Evolutionary conservation across 2,888 invertebrate species (phyloP), one percentile per base, ranked within the genome.

Genomic region (Halictus quadricinctus): DNA sequence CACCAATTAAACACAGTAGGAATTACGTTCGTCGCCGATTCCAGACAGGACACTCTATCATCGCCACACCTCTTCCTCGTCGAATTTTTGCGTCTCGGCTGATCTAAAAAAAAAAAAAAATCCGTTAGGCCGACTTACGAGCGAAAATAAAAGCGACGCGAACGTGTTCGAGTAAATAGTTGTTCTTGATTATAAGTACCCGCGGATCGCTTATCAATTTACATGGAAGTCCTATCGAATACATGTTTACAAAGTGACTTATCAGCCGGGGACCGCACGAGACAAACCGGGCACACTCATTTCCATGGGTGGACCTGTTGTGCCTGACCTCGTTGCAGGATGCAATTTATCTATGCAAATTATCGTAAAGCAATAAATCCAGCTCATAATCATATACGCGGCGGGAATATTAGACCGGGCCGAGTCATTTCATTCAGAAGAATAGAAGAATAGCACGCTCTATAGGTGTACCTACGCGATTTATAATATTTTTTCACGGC

Each of bases 291-390:
- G 48, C 25, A 46, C 46, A 46, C 70, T 70, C 72, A 72, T 72
- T 70, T 72, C 50, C 72, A 48, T 72, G 72, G 18, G 48, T 72
- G 48, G 72, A 72, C 48, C 21, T 72, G 48, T 48, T 48, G 48
- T 72, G 72, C 48, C n/a, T 29, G 72, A 48, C 72, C 48, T 50
- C 48, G 29, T 50, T 72, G 72, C 72, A 50, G 29, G 48, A 72
- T 72, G 48, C 72, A 72, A 48, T 50, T 72, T 72, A 72, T 72
- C 72, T 72, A 48, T 72, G 48, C 72, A 69, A 54, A 76, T 76
- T 18, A 41, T 50, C 50, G 48, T 48, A 64, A 76, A 64, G 60
- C 58, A 58, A 64, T 64, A 46, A 76, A 64, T 76, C 76, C 29
- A 50, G n/a, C 69, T 76, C 36, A 69, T 50, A 50, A 36, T 48